Percentiles rank a stretch among this genome's conserved stretches.
These are phyloP conservation scores for Patella caerulea DNA, from an alignment of 2,888 invertebrate species.

Conservation along the genomic window DNA sequence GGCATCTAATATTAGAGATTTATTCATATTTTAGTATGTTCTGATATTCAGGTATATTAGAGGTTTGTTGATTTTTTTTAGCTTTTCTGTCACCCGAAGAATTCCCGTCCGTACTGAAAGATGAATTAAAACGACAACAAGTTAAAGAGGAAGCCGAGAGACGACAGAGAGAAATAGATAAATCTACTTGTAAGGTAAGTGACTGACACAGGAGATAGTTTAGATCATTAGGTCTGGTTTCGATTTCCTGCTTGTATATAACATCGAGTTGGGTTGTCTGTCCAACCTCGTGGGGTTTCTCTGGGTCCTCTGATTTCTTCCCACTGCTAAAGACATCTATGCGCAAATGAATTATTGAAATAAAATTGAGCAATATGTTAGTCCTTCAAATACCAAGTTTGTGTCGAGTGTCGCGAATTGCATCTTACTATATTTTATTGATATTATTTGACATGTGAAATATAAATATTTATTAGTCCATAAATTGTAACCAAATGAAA, in stretches of 20 bases:
- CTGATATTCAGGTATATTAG: neutral
- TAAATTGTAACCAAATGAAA: too few species aligned
- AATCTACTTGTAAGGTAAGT: conserved; percentile 75
- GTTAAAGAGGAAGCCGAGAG: conserved; percentile 79
- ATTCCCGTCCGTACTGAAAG: conserved; percentile 82
- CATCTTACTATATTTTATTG: too few species aligned
- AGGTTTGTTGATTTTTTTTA: conserved; percentile 36
- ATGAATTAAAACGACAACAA: conserved; percentile 78
- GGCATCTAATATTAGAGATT: neutral
- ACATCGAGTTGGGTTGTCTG: too few species aligned
- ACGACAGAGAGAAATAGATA: conserved; percentile 76
- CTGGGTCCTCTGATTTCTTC: too few species aligned
- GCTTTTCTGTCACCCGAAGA: conserved; percentile 73
- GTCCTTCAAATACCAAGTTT: neutral
- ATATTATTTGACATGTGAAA: neutral
- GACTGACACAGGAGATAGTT: neutral
- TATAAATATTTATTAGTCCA: neutral
- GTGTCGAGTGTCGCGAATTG: too few species aligned
- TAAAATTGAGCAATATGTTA: neutral
- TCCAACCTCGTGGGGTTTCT: too few species aligned
- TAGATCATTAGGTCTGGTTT: too few species aligned
- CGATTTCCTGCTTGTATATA: too few species aligned
- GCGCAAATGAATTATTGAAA: too few species aligned
- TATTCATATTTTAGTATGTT: too few species aligned
- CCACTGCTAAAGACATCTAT: too few species aligned